Base-by-base conservation (phyloP, 1,140 invertebrate genomes). In the Pollicipes pollicipes region DNA sequence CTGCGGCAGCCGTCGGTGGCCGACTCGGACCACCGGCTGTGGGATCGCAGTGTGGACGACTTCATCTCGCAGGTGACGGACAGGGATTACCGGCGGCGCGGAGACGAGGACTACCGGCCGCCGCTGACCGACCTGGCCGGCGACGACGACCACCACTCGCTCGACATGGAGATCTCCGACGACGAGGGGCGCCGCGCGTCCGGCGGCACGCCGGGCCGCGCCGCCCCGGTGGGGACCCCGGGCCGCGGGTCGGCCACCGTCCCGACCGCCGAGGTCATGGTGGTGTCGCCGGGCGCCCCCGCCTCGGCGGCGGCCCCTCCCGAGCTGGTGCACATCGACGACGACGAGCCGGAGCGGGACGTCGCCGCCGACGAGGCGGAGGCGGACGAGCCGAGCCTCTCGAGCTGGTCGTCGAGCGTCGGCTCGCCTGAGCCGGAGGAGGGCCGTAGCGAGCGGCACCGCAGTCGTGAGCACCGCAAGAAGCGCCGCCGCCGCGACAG, bases 31-130 rank as follows among this genome's bases (percentile, higher is more conserved):
- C 45, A 13, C 45, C 45, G 10, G 2, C 45, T 58, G 45, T 66
- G 64, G 64, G 64, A 66, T n/a, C n/a, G 27, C 3, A 28, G 27
- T 10, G 64, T 66, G 10, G 64, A 66, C 64, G 64, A 66, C 27
- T 66, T 66, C 64, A 66, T 66, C 64, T 28, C 27, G 3, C 64
- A 66, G 64, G 28, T 66, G 27, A 66, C 45, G 45, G 45, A 58
- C 45, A 10, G 45, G 13, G 45, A 58, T 21, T 58, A 58, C 45
- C 45, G 45, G 45, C 45, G 45, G 10, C 45, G 45, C 45, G 17
- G 10, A 10, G 45, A 58, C 17, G 45, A 10, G 13, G 45, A 58
- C 45, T 58, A 58, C 45, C 45, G 45, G 6, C 45, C 45, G 45
- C 45, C 45, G 45, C 45, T 21, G 45, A 58, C 45, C 45, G 45